Conservation (phyloP, 2,797 vertebrate species). For the Poecilia gillii region DNA sequence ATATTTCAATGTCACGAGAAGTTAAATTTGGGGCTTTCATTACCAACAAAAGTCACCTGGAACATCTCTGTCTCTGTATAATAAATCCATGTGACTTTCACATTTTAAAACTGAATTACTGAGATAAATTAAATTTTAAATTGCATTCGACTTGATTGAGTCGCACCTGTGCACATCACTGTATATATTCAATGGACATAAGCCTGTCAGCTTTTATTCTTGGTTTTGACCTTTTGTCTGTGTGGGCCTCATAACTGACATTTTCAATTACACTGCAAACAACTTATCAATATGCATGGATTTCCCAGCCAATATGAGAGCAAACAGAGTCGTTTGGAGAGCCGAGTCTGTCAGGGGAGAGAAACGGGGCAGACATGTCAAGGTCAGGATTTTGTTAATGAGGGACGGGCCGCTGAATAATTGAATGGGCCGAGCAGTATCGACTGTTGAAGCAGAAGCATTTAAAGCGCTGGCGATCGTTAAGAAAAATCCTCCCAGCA, state of each 20-base stretch:
- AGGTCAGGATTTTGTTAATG: conserved; percentile 91
- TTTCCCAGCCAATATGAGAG: conserved; percentile 83
- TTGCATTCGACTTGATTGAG: background rate
- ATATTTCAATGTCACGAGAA: background rate
- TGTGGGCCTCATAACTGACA: conserved; percentile 89
- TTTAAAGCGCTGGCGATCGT: conserved; percentile 85
- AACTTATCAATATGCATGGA: conserved; percentile 96
- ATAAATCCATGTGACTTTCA: background rate
- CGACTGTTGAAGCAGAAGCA: conserved; percentile 82
- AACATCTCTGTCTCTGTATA: background rate
- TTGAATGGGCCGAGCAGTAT: conserved; percentile 84
- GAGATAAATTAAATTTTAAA: background rate
- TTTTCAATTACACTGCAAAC: conserved; percentile 96
- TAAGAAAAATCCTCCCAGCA: conserved; percentile 83
- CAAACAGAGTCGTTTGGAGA: conserved; percentile 81
- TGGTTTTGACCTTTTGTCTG: conserved; percentile 88
- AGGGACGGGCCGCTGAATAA: conserved; percentile 84
- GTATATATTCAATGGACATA: conserved; percentile 54
- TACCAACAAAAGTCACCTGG: background rate
- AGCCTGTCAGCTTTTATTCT: conserved; percentile 82
- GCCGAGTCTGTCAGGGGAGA: conserved; percentile 78
- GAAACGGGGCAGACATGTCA: conserved; percentile 86
- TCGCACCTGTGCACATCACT: background rate
- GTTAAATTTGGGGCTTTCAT: background rate
- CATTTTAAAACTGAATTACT: background rate